Evolutionary conservation across 2,888 invertebrate genomes (phyloP).

Genomic region (Rhorus exstirpatorius): DNA sequence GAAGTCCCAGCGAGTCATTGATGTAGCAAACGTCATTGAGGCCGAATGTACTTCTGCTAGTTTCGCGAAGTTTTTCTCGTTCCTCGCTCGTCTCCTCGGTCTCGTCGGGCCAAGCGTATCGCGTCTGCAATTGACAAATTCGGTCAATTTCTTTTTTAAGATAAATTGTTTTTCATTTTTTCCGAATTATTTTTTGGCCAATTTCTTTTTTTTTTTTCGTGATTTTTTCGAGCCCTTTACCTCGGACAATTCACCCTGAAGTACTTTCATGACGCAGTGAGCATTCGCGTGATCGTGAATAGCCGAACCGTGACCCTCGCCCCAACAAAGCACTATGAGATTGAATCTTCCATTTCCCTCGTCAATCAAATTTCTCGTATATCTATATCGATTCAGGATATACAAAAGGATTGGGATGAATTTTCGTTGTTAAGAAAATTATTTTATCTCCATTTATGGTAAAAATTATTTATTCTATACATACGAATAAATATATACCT

Average conservation of each 20-base stretch:
- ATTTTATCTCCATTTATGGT: no score
- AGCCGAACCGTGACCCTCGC: conserved; percentile 96
- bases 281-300: conserved; percentile 99
- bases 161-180: conserved; percentile 10
- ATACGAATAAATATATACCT: no score
- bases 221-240: conserved; percentile 86
- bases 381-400: conserved; percentile 90
- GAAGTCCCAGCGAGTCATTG: conserved; percentile 97
- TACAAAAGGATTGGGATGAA: conserved; percentile 19
- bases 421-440: neutral
- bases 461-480: no score
- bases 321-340: conserved; percentile 99
- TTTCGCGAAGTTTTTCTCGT: conserved; percentile 89
- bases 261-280: conserved; percentile 98
- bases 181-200: conserved; percentile 14
- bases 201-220: neutral
- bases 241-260: conserved; percentile 94
- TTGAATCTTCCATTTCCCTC: conserved; percentile 99
- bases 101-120: conserved; percentile 92
- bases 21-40: conserved; percentile 97
- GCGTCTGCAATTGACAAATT: conserved; percentile 80
- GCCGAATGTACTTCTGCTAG: conserved; percentile 89
- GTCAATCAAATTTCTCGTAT: conserved; percentile 98
- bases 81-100: conserved; percentile 79
- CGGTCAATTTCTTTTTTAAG: neutral